Evolutionary conservation across 2,888 invertebrate species (phyloP).

Genomic region (Pseudanteris insignis): DNA sequence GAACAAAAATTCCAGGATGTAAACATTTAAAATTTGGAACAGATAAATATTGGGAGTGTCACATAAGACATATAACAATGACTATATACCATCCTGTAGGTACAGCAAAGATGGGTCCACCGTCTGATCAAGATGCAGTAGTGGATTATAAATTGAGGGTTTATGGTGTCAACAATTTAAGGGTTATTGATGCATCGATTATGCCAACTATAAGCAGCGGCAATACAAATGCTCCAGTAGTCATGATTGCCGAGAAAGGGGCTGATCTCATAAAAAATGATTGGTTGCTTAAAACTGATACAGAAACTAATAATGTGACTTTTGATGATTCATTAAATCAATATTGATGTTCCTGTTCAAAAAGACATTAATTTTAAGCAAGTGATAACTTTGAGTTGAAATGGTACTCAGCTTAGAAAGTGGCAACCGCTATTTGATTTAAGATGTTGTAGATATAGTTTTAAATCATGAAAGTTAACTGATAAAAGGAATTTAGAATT

Average conservation of each 20-base stretch:
- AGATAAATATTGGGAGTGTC: constrained; percentile 87
- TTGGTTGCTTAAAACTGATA: constrained; percentile 70
- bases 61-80: constrained; percentile 86
- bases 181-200: constrained; percentile 87
- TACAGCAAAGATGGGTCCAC: constrained; percentile 88
- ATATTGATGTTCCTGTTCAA: constrained; percentile 37
- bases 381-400: constrained; percentile 13
- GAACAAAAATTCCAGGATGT: constrained; percentile 82
- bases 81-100: constrained; percentile 91
- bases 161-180: constrained; percentile 79
- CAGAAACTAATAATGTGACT: constrained; percentile 29
- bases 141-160: constrained; percentile 83
- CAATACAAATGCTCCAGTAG: constrained; percentile 90
- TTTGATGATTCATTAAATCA: constrained; percentile 28
- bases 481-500: too few relatives aligned
- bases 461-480: too few relatives aligned
- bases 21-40: constrained; percentile 77
- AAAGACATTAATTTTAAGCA: constrained; percentile 1
- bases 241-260: constrained; percentile 91
- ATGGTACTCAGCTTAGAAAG: constrained; percentile 24
- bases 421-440: constrained; percentile 8
- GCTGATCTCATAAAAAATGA: constrained; percentile 87
- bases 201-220: constrained; percentile 89
- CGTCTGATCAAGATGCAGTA: constrained; percentile 80
- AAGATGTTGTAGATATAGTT: too few relatives aligned